Percentiles rank a stretch among this genome's conserved stretches.
These are phyloP conservation scores for Andricus quercusramuli DNA, from an alignment of 2,888 invertebrate genomes.

Conservation along the genomic window DNA sequence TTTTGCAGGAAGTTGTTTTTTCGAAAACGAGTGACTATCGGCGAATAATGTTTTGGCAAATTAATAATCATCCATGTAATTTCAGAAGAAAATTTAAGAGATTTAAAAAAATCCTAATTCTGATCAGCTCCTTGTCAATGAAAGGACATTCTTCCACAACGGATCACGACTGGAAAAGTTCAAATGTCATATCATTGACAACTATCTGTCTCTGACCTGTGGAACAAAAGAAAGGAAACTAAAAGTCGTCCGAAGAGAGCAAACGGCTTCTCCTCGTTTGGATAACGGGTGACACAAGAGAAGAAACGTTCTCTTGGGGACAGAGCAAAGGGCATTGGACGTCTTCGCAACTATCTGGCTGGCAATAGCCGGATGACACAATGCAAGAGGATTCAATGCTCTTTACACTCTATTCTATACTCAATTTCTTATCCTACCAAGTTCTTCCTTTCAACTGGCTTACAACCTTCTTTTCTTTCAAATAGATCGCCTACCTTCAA, in stretches of 20 bases:
- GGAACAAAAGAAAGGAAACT: neutral
- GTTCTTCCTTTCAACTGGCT: neutral
- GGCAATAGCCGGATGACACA: conserved; percentile 2
- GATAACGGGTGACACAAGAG: neutral
- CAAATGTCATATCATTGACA: neutral
- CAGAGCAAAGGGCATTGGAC: conserved; percentile 4
- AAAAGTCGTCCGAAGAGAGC: neutral
- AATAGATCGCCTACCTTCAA: neutral
- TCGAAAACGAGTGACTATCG: too few relatives aligned
- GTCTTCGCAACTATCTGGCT: neutral
- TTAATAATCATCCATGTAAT: too few relatives aligned
- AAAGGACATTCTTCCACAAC: neutral
- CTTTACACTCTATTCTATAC: conserved; percentile 1
- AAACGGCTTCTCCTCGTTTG: conserved; percentile 4
- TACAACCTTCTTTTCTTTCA: neutral
- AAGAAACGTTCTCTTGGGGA: neutral
- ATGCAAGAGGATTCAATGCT: neutral
- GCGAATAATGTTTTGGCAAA: too few relatives aligned
- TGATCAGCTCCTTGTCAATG: too few relatives aligned
- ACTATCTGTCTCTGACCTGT: neutral
- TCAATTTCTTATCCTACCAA: conserved; percentile 1
- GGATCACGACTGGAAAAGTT: neutral
- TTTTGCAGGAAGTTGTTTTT: too few relatives aligned
- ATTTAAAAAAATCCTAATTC: too few relatives aligned
- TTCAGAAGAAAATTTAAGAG: too few relatives aligned